Evolutionary conservation across 2,888 invertebrate species (phyloP).

Genomic region (Agonopterix alstromeriana): DNA sequence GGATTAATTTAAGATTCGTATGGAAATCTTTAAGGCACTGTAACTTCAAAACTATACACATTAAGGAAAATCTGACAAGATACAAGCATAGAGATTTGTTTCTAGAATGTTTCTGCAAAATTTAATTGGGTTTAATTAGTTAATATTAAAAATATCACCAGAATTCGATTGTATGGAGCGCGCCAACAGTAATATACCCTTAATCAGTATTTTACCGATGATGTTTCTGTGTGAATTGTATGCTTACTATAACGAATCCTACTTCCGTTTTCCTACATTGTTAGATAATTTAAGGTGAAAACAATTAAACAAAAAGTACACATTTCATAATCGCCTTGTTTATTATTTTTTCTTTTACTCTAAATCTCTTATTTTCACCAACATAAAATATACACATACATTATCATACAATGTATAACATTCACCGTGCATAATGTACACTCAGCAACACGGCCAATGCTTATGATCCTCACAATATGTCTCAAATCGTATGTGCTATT

Average conservation of each 20-base stretch:
- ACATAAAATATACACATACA: constrained; percentile 66
- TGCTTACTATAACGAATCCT: not conserved
- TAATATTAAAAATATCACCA: too few relatives aligned
- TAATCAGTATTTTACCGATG: too few relatives aligned
- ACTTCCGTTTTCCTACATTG: not conserved
- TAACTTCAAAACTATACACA: too few relatives aligned
- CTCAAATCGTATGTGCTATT: not conserved
- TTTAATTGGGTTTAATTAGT: too few relatives aligned
- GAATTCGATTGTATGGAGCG: too few relatives aligned
- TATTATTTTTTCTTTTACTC: constrained; percentile 56
- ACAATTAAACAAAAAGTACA: constrained; percentile 32
- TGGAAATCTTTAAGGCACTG: too few relatives aligned
- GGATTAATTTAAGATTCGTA: too few relatives aligned
- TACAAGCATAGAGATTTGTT: too few relatives aligned
- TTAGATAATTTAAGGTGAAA: not conserved
- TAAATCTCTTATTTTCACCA: constrained; percentile 52
- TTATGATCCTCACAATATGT: not conserved
- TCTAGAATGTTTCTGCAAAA: too few relatives aligned
- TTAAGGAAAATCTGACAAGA: too few relatives aligned
- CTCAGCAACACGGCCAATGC: constrained; percentile 2
- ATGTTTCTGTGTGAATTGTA: too few relatives aligned
- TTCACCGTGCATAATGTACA: constrained; percentile 44
- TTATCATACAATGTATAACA: constrained; percentile 60
- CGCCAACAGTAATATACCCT: too few relatives aligned
- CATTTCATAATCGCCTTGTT: constrained; percentile 65